phyloP scores from a whole-genome alignment of 2,797 vertebrate species.

The Chromis chromis region DNA sequence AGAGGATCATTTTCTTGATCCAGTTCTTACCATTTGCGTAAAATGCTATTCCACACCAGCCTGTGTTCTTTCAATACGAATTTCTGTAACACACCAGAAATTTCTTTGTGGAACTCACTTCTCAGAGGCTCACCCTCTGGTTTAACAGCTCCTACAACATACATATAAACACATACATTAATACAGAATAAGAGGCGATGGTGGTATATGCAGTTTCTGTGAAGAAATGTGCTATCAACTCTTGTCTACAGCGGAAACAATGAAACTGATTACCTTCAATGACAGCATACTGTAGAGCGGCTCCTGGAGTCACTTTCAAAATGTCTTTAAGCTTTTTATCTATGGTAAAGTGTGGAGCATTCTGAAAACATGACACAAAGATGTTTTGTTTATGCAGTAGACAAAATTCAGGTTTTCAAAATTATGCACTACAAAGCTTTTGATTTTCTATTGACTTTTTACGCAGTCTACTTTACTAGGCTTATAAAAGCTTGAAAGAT shows the following conservation, averaged over 20 bases:
- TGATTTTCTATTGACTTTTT: background rate
- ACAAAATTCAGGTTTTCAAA: background rate
- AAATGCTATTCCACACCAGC: slow-evolving; percentile 89
- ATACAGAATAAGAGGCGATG: background rate
- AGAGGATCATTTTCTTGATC: background rate
- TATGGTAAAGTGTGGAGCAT: slow-evolving; percentile 85
- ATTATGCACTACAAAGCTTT: background rate
- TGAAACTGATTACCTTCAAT: slow-evolving; percentile 86
- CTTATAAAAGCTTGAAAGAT: background rate
- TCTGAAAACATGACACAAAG: slow-evolving; percentile 72
- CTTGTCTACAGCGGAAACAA: background rate
- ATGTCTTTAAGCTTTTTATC: slow-evolving; percentile 80
- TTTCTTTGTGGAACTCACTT: slow-evolving; percentile 87
- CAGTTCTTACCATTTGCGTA: slow-evolving; percentile 85
- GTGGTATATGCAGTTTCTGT: background rate
- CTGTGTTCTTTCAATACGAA: slow-evolving; percentile 88
- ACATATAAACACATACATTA: slow-evolving; percentile 12
- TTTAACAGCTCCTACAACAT: slow-evolving; percentile 84
- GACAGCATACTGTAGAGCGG: slow-evolving; percentile 87
- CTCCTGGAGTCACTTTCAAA: slow-evolving; percentile 83
- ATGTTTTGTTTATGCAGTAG: background rate
- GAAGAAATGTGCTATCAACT: background rate
- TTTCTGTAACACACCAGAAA: slow-evolving; percentile 88
- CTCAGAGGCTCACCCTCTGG: slow-evolving; percentile 81
- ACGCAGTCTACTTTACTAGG: background rate